Base-by-base conservation (phyloP, 2,888 invertebrate genomes). In the Drosophila gaucha region DNA sequence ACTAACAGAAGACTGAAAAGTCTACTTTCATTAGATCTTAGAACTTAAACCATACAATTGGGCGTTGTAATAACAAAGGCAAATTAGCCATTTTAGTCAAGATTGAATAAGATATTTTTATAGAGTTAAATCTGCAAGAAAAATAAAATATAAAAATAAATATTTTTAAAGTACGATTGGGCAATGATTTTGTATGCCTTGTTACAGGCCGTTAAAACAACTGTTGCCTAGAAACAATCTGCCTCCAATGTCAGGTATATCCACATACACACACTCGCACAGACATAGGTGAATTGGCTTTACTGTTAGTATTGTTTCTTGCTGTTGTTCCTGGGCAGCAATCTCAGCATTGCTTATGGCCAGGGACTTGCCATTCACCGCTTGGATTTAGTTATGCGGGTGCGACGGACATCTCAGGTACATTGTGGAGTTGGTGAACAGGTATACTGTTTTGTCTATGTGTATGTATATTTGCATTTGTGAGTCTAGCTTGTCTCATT, bases 401-500 rank as follows among this genome's bases (percentile, higher is more conserved):
- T 10, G 36, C 36, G 22, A 14, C 9, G 26, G 18, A 3, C 14
- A 16, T 35, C 6, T 35, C 28, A 35, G 56, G 41, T 38, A 30
- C 18, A 33, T 24, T n/a, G 31, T 26, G 39, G 31, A 54, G 41
- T 30, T 26, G 35, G 28, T 43, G 39, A 30, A 16, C 35, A 57
- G 49, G 60, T 66, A 66, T 36, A 22, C 16, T 8, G 14, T 41
- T 18, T 28, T 67, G 26, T 55, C 20, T 26, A 22, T 44, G 39
- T 33, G 36, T 38, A 4, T 39, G 12, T 49, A 22, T 49, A 35
- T 35, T 35, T 51, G 24, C 50, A 38, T 54, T n/a, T 54, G 44
- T 52, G 63, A 50, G 57, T 69, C 73, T 73, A 60, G 66, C 60
- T 73, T 70, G 73, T 74, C 73, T 73, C 60, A 73, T 70, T 74